These are phyloP conservation scores for Sinopyrophorus schimmeli DNA, from an alignment of 2,888 invertebrate genomes.

Conservation along the genomic window DNA sequence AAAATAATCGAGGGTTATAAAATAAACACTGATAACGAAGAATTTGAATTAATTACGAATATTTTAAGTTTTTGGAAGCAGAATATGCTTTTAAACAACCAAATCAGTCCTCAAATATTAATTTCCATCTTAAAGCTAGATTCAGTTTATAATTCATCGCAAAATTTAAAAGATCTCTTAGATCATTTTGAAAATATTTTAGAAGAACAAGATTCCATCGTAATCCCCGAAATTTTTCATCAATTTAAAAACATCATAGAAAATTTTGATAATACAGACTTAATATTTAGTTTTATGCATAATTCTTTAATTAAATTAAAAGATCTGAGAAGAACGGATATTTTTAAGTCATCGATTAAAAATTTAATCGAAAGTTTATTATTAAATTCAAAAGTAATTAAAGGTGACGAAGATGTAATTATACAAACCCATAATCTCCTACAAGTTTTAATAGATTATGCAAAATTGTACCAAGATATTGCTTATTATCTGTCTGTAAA, in stretches of 20 bases:
- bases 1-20: constrained; percentile 12
- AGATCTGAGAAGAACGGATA: constrained; percentile 17
- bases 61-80: no score
- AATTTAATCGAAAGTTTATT: constrained; percentile 17
- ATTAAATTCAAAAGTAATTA: constrained; percentile 11
- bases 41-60: no score
- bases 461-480: constrained; percentile 17
- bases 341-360: constrained; percentile 17
- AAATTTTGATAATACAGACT: background rate
- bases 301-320: constrained; percentile 7
- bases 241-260: constrained; percentile 19
- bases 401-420: constrained; percentile 1
- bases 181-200: constrained; percentile 33
- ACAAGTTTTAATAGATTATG: constrained; percentile 19
- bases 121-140: no score
- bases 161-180: no score
- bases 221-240: constrained; percentile 30
- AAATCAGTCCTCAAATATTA: no score
- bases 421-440: constrained; percentile 1
- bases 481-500: constrained; percentile 24
- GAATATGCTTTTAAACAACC: no score
- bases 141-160: no score
- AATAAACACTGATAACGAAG: no score
- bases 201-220: constrained; percentile 33
- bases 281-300: constrained; percentile 12